These are phyloP conservation scores for Oriolus oriolus DNA, from an alignment of 2,113 vertebrate genomes.

Conservation along the genomic window DNA sequence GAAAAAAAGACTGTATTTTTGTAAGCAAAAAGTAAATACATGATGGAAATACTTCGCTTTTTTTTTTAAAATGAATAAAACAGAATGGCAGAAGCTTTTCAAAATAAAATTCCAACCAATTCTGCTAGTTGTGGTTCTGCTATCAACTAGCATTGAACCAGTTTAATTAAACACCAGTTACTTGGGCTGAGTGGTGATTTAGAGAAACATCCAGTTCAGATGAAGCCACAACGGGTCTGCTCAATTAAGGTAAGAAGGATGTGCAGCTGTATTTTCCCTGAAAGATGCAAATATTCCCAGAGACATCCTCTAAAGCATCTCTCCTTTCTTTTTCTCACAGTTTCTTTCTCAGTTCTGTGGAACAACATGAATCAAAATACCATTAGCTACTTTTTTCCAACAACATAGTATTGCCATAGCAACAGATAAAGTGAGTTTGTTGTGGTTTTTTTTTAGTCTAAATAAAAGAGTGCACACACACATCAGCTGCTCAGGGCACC, in stretches of 20 bases:
- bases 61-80: neutral
- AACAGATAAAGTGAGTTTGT: constrained; percentile 19
- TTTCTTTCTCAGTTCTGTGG: constrained; percentile 6
- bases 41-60: neutral
- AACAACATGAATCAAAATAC: constrained; percentile 23
- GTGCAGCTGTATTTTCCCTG: neutral
- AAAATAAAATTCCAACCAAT: neutral
- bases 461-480: neutral
- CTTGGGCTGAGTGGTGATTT: neutral
- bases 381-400: constrained; percentile 53
- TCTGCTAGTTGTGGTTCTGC: neutral
- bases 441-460: neutral
- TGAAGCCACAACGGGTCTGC: neutral
- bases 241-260: neutral
- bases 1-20: neutral
- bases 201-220: neutral
- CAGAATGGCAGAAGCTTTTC: neutral
- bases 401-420: neutral
- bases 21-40: neutral
- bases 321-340: constrained; percentile 31
- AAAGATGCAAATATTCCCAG: neutral
- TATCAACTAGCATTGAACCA: neutral
- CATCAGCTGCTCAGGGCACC: neutral
- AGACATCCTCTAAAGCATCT: neutral
- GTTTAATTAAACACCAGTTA: neutral